A percentile compares a stretch with the other conserved stretches of the same genome.
These are phyloP conservation scores for Conger conger DNA, from an alignment of 2,113 vertebrate genomes.

Conservation along the genomic window DNA sequence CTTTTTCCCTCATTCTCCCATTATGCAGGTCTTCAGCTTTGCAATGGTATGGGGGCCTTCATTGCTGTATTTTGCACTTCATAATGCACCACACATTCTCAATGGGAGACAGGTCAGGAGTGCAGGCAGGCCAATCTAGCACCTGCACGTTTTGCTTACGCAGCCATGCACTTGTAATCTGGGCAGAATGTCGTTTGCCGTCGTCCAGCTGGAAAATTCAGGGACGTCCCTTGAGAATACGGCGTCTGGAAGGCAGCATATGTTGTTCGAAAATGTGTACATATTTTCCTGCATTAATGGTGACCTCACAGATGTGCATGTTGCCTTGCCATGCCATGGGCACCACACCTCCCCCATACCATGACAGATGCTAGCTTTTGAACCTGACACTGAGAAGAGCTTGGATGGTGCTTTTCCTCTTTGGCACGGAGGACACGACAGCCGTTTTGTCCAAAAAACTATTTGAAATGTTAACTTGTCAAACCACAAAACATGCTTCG, in stretches of 20 bases:
- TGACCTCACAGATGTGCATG: background rate
- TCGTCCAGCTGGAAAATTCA: background rate
- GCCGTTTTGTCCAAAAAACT: background rate
- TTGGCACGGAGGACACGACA: background rate
- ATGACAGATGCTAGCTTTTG: background rate
- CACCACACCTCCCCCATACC: background rate
- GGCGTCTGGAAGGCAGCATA: background rate
- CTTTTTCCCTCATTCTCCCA: no score
- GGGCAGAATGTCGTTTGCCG: background rate
- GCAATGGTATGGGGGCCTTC: no score
- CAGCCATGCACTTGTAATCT: background rate
- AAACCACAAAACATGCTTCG: background rate
- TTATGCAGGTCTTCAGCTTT: no score
- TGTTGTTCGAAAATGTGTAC: background rate
- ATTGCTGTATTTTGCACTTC: no score
- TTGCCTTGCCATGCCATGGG: conserved; percentile 1
- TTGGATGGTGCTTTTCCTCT: background rate
- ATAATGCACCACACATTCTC: no score
- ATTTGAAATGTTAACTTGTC: background rate
- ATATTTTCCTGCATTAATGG: background rate
- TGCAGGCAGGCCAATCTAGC: background rate
- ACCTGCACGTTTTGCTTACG: no score
- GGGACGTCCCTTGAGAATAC: background rate
- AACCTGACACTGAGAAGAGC: background rate
- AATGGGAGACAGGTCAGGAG: no score